These are phyloP conservation scores for Argopecten irradians DNA, from an alignment of 1,140 invertebrate genomes.

Conservation along the genomic window DNA sequence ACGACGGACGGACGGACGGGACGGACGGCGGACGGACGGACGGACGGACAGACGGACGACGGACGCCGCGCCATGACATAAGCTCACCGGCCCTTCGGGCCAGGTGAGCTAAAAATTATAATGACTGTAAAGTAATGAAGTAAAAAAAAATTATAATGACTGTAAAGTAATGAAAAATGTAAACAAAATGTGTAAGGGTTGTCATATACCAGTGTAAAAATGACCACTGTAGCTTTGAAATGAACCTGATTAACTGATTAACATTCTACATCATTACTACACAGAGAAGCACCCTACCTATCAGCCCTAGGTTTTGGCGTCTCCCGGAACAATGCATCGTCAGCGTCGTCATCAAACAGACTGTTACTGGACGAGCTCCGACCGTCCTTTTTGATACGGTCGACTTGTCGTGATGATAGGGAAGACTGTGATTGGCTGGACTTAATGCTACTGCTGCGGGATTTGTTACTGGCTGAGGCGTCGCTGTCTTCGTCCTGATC, in stretches of 20 bases:
- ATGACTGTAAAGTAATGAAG: no score
- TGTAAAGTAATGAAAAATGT: constrained; percentile 24
- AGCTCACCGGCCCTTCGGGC: no score
- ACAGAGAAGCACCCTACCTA: constrained; percentile 42
- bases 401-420: constrained; percentile 24
- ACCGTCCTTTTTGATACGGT: constrained; percentile 39
- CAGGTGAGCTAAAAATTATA: no score
- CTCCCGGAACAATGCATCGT: constrained; percentile 51
- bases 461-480: constrained; percentile 52
- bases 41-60: no score
- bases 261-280: not conserved
- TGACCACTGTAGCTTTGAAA: no score
- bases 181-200: no score
- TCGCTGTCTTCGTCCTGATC: constrained; percentile 50
- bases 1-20: no score
- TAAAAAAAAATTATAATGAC: constrained; percentile 50
- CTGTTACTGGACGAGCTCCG: constrained; percentile 64
- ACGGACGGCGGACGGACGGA: no score
- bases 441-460: constrained; percentile 55
- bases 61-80: no score
- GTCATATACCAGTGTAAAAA: no score
- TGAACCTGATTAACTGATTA: no score
- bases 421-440: constrained; percentile 49
- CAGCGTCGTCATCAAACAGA: constrained; percentile 68
- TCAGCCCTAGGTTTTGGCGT: constrained; percentile 52